Evolutionary conservation across 2,888 invertebrate genomes (phyloP), one percentile per base, ranked within the genome.

Genomic region (Orthosia gothica): DNA sequence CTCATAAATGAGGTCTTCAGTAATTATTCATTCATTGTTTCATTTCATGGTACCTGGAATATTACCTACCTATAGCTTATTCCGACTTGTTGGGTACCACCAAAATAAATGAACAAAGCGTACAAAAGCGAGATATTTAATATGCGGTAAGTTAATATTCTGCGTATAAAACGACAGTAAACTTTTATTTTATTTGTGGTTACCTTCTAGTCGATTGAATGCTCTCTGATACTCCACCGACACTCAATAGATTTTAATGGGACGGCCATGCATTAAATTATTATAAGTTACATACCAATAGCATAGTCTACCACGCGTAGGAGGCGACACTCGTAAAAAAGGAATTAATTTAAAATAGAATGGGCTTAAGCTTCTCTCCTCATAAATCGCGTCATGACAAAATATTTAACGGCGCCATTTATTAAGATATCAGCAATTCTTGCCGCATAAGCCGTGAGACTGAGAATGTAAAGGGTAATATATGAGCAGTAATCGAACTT

Each of bases 231-330:
- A 91, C 89, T 88, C 87, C 89, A 90, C 85, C 88, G 83, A 81
- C 90, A 89, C 90, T 94, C 94, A 95, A 95, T 94, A 92, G 91
- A 92, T 94, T 95, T 94, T 95, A 95, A 95, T 95, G 92, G 92
- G 88, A 80, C 50, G 73, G 65, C 66, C 40, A 68, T 84, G 78
- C 87, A 88, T 91, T 90, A 90, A 90, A 90, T 91, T 91, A 91
- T 91, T 89, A 89, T 92, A 89, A 91, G 89, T 90, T 87, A 89
- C 88, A 89, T 87, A 87, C 88, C 86, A 87, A 87, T 87, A 91
- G 92, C 88, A 90, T 80, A 83, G 80, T 69, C 77, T 58, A n/a
- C 54, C 58, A 63, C 68, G 90, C 89, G 92, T 92, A 89, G 93
- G 91, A 86, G 88, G 89, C 80, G 85, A 86, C 83, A 86, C 80